Evolutionary conservation across 2,797 vertebrate genomes (phyloP), one percentile per base, ranked within the genome.

Genomic region (Odontamblyopus rebecca): DNA sequence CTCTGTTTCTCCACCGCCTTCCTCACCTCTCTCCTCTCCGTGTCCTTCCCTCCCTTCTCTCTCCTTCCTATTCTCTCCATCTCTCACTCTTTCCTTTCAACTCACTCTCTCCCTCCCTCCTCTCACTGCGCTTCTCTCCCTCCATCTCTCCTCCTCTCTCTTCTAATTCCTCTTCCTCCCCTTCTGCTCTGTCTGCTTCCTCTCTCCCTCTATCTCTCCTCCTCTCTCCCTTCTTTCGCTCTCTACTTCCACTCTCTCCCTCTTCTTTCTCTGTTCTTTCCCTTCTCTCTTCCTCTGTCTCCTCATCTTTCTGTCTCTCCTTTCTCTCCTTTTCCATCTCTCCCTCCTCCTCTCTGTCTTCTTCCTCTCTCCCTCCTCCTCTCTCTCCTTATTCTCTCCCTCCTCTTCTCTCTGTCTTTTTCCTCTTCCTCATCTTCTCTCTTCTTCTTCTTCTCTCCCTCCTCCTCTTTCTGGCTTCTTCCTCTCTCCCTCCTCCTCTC

Each of bases 171-270:
- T 60, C 30, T 8, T 8, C 11, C 6, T 61, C 60, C 35, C 18
- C 15, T 8, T 2, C 27, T 35, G 30, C 29, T 61, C 4, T 6
- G 12, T 60, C 30, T 29, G 11, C 15, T 26, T 57, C 18, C 6
- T n/a, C 5, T 4, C 5, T 18, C 61, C 30, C 72, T 64, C 61
- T n/a, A 23, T 23, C 65, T 29, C 68, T 57, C 67, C 18, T 70
- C 35, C 18, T 35, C 6, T 6, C 4, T 1, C 32, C 32, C 23
- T 23, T 23, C 23, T 35, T 1, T 41, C 38, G 1, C 7, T 41
- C 38, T 41, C 9, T 41, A 7, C 38, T 11, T 11, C 9, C 2
- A 9, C 2, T 41, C 35, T 41, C 38, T 41, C 38, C 1, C 38
- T 11, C 38, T 11, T 6, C 30, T 30, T 8, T 11, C 32, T 35